These are phyloP conservation scores for Mantis religiosa DNA, from an alignment of 2,888 invertebrate species.

Conservation along the genomic window DNA sequence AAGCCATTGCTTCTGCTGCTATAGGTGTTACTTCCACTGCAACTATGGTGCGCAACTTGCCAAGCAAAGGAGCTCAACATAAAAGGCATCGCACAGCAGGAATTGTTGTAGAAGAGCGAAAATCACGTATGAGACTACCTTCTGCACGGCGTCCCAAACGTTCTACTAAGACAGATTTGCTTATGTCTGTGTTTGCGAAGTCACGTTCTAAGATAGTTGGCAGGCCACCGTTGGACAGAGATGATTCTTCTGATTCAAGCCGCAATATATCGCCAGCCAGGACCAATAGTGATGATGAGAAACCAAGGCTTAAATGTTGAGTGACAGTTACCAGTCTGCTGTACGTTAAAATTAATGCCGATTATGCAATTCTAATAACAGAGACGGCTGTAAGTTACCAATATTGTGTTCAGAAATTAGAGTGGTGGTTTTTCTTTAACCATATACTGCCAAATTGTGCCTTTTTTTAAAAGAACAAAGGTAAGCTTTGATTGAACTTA, in stretches of 20 bases:
- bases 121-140: neutral
- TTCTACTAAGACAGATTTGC: slow-evolving; percentile 18
- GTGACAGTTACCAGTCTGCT: neutral
- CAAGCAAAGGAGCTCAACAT: neutral
- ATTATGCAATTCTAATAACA: neutral
- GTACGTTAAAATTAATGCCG: neutral
- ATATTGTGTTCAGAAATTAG: neutral
- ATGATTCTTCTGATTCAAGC: neutral
- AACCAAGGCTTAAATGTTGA: neutral
- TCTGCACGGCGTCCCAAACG: neutral
- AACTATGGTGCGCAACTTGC: neutral
- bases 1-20: neutral
- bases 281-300: neutral
- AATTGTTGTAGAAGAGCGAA: neutral
- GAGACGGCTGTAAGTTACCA: neutral
- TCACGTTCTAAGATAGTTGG: neutral
- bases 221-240: neutral
- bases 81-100: neutral
- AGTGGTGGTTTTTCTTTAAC: neutral
- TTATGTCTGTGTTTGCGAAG: slow-evolving; percentile 23
- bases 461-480: neutral
- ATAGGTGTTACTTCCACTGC: neutral
- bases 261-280: neutral
- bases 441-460: neutral
- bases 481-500: neutral